phyloP scores from a whole-genome alignment of 2,113 vertebrate genomes.

The Galemys pyrenaicus region DNA sequence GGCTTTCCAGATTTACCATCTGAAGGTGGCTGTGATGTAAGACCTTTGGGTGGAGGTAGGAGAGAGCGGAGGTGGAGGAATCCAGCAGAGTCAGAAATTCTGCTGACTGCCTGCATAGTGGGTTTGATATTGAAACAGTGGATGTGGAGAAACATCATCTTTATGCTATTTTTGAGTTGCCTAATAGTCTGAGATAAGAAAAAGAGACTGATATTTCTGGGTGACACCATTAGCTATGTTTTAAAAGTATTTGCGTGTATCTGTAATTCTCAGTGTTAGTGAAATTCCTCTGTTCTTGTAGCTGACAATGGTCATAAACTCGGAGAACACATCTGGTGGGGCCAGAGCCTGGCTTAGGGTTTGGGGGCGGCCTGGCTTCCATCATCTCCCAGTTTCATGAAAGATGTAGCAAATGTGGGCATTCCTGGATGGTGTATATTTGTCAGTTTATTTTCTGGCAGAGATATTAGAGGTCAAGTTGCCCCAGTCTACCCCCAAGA shows the following conservation, averaged over 20 bases:
- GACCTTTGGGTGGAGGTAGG: not conserved
- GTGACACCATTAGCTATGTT: not conserved
- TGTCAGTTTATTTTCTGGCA: not conserved
- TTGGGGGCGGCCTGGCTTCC: not conserved
- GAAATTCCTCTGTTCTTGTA: not conserved
- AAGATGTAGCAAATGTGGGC: not conserved
- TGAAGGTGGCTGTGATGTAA: not conserved
- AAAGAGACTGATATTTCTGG: not conserved
- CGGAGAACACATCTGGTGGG: not conserved
- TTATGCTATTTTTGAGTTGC: not conserved
- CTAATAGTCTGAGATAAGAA: not conserved
- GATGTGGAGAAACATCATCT: not conserved
- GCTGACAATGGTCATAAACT: not conserved
- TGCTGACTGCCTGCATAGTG: not conserved
- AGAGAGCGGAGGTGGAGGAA: not conserved
- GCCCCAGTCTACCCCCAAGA: not conserved
- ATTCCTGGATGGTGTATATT: not conserved
- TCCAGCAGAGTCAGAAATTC: not conserved
- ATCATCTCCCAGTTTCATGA: not conserved
- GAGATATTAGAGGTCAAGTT: not conserved
- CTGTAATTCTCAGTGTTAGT: not conserved
- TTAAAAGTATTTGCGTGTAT: not conserved
- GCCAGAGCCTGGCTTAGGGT: not conserved
- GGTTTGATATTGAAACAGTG: not conserved
- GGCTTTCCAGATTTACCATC: not conserved